These are phyloP conservation scores for Xenopus laevis DNA, from an alignment of 2,113 vertebrate species.

Conservation along the genomic window DNA sequence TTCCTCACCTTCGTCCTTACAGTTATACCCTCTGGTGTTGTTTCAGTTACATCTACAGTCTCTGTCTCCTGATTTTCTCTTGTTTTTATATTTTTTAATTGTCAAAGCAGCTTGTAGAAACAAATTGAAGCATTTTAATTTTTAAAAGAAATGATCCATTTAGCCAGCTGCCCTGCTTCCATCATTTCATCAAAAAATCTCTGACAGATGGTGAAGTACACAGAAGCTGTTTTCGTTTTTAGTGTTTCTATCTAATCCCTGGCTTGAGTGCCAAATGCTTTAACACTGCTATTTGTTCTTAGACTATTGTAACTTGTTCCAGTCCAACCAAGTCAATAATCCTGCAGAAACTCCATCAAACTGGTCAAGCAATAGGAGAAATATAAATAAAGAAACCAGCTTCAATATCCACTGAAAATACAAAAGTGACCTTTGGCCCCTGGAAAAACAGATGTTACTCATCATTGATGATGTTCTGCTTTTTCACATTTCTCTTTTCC, in stretches of 20 bases:
- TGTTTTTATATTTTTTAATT: conserved; percentile 5
- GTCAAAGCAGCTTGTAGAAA: conserved; percentile 39
- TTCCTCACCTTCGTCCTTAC: background rate
- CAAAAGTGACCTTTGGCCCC: no score
- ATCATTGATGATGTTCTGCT: no score
- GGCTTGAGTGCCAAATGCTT: conserved; percentile 56
- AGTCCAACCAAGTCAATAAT: conserved; percentile 62
- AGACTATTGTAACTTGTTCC: conserved; percentile 62
- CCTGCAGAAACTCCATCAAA: conserved; percentile 60
- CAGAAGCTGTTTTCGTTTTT: conserved; percentile 57
- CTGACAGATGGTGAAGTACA: conserved; percentile 53
- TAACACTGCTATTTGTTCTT: conserved; percentile 57
- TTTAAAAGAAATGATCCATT: conserved; percentile 39
- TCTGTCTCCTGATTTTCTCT: no score
- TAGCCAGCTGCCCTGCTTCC: conserved; percentile 45
- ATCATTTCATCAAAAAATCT: conserved; percentile 38
- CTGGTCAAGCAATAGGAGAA: conserved; percentile 38
- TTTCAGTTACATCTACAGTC: background rate
- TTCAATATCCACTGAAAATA: no score
- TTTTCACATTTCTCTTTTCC: no score
- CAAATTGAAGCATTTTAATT: conserved; percentile 47
- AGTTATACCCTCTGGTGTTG: background rate
- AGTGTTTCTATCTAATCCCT: conserved; percentile 51
- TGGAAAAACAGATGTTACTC: no score
- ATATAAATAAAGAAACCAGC: background rate